These are phyloP conservation scores for Troilus luridus DNA, from an alignment of 2,888 invertebrate species.

Conservation along the genomic window DNA sequence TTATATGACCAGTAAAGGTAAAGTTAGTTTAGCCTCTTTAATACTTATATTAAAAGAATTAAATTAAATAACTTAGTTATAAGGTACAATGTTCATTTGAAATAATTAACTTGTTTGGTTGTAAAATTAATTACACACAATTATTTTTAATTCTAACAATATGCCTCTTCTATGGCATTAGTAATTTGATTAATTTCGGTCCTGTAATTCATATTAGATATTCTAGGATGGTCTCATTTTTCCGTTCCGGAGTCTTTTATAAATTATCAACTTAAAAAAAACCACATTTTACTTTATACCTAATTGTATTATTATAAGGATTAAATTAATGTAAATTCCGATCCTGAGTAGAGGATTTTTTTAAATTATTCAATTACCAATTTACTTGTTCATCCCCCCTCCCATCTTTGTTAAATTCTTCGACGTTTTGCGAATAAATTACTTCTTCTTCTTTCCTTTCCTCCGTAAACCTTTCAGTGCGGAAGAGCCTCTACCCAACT, in stretches of 20 bases:
- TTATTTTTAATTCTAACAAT: too few species aligned
- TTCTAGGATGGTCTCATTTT: background rate
- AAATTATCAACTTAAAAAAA: background rate
- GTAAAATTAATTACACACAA: too few species aligned
- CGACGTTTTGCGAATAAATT: background rate
- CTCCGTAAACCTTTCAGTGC: too few species aligned
- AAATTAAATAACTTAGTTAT: too few species aligned
- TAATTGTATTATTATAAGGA: background rate
- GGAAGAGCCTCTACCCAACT: too few species aligned
- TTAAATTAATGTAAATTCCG: background rate
- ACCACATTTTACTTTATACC: background rate
- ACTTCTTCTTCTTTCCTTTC: too few species aligned
- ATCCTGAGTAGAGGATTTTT: background rate
- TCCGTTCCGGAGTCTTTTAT: background rate
- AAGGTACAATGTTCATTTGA: too few species aligned
- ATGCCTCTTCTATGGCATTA: too few species aligned
- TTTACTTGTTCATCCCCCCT: background rate
- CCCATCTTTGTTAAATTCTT: background rate
- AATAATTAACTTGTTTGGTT: too few species aligned
- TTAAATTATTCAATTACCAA: background rate
- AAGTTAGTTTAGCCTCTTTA: too few species aligned
- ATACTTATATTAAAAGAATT: too few species aligned
- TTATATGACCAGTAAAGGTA: too few species aligned
- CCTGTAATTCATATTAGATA: background rate
- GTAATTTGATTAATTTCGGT: background rate